Evolutionary conservation across 1,140 invertebrate genomes (phyloP), one percentile per base, ranked within the genome.

Genomic region (Ephestia elutella): DNA sequence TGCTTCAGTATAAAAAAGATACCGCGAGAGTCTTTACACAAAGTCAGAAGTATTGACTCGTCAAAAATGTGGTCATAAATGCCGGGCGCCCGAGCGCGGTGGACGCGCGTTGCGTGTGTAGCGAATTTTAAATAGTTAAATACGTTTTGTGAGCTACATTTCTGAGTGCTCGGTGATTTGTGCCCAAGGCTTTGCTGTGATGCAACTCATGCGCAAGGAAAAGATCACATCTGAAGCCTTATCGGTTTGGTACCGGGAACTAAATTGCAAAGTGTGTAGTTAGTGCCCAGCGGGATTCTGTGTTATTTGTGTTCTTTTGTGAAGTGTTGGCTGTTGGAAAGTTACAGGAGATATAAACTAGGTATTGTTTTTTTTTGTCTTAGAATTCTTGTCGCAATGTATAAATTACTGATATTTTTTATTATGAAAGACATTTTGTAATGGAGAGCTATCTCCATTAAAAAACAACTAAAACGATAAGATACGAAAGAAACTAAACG

Each of bases 1-100:
- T 56, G 54, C 58, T 32, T 32, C 30, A 32, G 30, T 44, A 44
- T 10, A 44, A 15, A 44, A 44, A n/a, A n/a, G n/a, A n/a, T 44
- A 15, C 13, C 10, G 38, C n/a, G 15, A 44, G 38, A 44, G 38
- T 17, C 13, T 2, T 38, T 44, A 10, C 38, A 44, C 38, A 13
- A 15, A 44, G 2, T 5, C 15, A 44, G 30, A 10, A 7, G 7
- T 44, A 10, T 17, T 4, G 15, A 15, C 38, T 2, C 10, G 38
- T 44, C 38, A 15, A 15, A 44, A 32, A 32, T 1, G 9, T 3
- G 15, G 13, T 44, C 38, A 44, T n/a, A 44, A n/a, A 3, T 44
- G 38, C 38, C n/a, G n/a, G 38, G n/a, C 15, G 13, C 5, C n/a
- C 38, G 38, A 3, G n/a, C 2, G 38, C 13, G 15, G 38, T 3